Conservation (phyloP, 2,113 vertebrate species). For the Pteronura brasiliensis region DNA sequence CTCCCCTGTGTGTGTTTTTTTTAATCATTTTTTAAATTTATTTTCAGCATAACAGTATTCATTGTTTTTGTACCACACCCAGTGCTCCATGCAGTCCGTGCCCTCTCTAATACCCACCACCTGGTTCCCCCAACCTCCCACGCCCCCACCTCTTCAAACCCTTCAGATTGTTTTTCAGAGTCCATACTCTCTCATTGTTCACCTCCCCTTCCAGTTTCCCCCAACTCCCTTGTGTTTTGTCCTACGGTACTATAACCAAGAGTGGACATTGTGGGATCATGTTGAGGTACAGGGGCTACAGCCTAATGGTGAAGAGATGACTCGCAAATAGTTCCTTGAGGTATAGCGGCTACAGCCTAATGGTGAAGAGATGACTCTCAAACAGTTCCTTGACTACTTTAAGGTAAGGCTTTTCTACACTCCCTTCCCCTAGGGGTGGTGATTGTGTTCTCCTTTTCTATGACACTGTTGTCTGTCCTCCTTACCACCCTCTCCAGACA, state of each 20-base stretch:
- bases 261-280: conserved; percentile 92
- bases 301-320: conserved; percentile 90
- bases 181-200: no score
- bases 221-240: neutral
- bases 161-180: no score
- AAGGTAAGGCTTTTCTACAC: conserved; percentile 81
- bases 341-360: no score
- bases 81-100: no score
- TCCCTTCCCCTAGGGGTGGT: neutral
- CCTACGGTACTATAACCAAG: conserved; percentile 88
- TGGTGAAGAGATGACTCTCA: conserved; percentile 91
- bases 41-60: no score
- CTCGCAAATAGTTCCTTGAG: conserved; percentile 89
- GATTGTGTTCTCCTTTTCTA: neutral
- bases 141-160: no score
- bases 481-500: conserved; percentile 72
- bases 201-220: no score
- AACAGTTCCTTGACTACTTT: conserved; percentile 90
- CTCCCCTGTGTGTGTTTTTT: neutral
- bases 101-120: no score
- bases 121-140: no score
- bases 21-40: no score
- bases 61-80: no score
- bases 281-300: conserved; percentile 90
- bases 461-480: neutral